Percentiles rank a stretch among this genome's conserved stretches.
Conservation (phyloP, 1,140 invertebrate species). For the Probaryconus sp. region DNA sequence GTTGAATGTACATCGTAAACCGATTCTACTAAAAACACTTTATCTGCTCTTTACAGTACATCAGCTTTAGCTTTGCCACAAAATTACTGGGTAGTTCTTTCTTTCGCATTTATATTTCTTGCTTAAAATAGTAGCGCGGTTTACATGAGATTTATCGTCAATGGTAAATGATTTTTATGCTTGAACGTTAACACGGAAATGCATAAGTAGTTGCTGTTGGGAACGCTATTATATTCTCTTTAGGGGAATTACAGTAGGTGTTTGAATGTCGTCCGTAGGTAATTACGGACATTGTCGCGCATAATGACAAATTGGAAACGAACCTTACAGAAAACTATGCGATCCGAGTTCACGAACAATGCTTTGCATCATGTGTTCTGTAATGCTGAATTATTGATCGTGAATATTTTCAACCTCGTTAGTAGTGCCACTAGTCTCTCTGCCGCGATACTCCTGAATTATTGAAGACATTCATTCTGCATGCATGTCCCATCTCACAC, state of each 20-base stretch:
- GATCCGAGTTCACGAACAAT: slow-evolving; percentile 33
- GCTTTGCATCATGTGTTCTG: slow-evolving; percentile 28
- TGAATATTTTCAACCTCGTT: slow-evolving; percentile 60
- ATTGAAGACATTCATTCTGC: slow-evolving; percentile 53
- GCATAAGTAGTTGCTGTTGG: neutral
- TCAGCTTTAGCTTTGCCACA: slow-evolving; percentile 22
- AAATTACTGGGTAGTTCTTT: slow-evolving; percentile 31
- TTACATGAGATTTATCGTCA: slow-evolving; percentile 15
- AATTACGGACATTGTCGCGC: slow-evolving; percentile 30
- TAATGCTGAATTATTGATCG: slow-evolving; percentile 53
- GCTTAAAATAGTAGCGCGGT: slow-evolving; percentile 14
- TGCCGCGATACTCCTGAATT: slow-evolving; percentile 51
- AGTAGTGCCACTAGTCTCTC: slow-evolving; percentile 44
- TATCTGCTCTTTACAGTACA: slow-evolving; percentile 37
- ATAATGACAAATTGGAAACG: slow-evolving; percentile 43
- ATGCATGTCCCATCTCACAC: slow-evolving; percentile 40
- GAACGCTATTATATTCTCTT: slow-evolving; percentile 16
- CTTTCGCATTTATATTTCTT: slow-evolving; percentile 17
- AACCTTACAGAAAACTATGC: slow-evolving; percentile 33
- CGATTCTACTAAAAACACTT: slow-evolving; percentile 14
- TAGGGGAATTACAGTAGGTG: slow-evolving; percentile 6
- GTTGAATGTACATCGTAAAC: neutral
- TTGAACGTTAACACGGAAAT: neutral
- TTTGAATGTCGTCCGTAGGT: slow-evolving; percentile 24
- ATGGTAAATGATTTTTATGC: slow-evolving; percentile 4